Percentiles rank a stretch among this genome's conserved stretches.
These are phyloP conservation scores for Clunio marinus DNA, from an alignment of 2,888 invertebrate species.

Conservation along the genomic window DNA sequence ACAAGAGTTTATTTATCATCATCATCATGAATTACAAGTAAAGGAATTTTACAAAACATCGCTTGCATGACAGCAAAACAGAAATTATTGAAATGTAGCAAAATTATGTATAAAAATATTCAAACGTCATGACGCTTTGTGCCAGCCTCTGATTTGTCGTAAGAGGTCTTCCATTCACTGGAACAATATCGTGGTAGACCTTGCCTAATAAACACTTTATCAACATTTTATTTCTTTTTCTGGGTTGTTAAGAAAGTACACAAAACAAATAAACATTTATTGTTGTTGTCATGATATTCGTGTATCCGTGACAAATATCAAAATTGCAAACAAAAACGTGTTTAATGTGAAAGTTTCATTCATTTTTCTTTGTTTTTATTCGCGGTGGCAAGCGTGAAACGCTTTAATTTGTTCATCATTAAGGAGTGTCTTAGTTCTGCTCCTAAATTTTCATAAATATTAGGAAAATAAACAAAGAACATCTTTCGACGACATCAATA, in stretches of 20 bases:
- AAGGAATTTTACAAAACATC: neutral
- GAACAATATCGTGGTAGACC: neutral
- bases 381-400: too few relatives aligned
- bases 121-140: slow-evolving; percentile 9
- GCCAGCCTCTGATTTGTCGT: neutral
- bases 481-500: too few relatives aligned
- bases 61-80: neutral
- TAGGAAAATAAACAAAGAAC: too few relatives aligned
- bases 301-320: neutral
- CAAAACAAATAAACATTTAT: neutral
- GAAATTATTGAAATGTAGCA: neutral
- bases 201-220: neutral
- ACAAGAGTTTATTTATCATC: slow-evolving; percentile 18
- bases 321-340: neutral
- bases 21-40: neutral
- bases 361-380: too few relatives aligned
- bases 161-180: neutral
- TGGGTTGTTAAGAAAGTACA: too few relatives aligned
- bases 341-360: slow-evolving; percentile 1
- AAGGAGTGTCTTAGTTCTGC: too few relatives aligned
- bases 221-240: too few relatives aligned
- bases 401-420: too few relatives aligned
- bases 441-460: too few relatives aligned
- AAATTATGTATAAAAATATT: too few relatives aligned
- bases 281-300: neutral